Conservation (phyloP, 1,140 invertebrate species). For the Trialeurodes vaporariorum region DNA sequence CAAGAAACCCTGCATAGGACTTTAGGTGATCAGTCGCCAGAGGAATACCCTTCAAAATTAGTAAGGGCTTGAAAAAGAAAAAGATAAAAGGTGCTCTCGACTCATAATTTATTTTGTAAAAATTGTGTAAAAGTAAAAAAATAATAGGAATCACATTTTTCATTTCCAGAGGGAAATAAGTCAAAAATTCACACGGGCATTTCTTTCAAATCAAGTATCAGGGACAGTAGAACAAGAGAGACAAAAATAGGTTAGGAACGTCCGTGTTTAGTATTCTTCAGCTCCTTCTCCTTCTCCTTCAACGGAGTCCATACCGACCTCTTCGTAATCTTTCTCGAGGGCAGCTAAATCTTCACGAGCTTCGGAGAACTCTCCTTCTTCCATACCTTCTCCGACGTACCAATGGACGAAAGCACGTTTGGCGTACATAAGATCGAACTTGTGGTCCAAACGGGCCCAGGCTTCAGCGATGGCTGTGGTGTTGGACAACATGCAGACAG, state of each 20-base stretch:
- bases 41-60: too few relatives aligned
- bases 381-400: slow-evolving; percentile 64
- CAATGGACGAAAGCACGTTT: slow-evolving; percentile 69
- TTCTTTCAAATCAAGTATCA: too few relatives aligned
- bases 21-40: too few relatives aligned
- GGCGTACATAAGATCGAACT: slow-evolving; percentile 70
- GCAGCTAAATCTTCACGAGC: slow-evolving; percentile 64
- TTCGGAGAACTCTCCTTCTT: slow-evolving; percentile 63
- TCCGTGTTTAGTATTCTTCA: slow-evolving; percentile 40
- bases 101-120: too few relatives aligned
- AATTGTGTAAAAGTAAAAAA: too few relatives aligned
- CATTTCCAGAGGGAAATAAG: too few relatives aligned
- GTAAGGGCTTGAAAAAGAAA: too few relatives aligned
- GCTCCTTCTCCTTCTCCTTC: slow-evolving; percentile 57
- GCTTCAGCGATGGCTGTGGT: slow-evolving; percentile 58
- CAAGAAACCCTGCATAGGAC: too few relatives aligned
- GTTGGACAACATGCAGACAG: slow-evolving; percentile 66
- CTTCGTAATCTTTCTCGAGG: slow-evolving; percentile 54
- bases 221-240: too few relatives aligned
- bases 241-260: background rate
- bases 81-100: too few relatives aligned
- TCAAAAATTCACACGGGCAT: too few relatives aligned
- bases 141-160: too few relatives aligned
- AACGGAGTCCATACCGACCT: slow-evolving; percentile 44
- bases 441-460: slow-evolving; percentile 60